These are phyloP conservation scores for Bruchidius siliquastri DNA, from an alignment of 2,888 invertebrate genomes.

Conservation along the genomic window DNA sequence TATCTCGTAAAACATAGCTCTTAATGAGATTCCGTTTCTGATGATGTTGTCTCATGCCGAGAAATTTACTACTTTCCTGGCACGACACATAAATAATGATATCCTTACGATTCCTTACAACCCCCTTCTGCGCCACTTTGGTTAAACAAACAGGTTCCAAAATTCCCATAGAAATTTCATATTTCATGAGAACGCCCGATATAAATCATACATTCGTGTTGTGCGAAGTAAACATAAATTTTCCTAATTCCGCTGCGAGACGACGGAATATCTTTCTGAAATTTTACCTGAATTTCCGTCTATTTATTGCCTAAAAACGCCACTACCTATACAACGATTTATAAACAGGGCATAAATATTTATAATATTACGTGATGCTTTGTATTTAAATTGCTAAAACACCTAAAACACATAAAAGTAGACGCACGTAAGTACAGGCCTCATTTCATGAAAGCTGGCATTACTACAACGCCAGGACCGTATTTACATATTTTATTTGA, in stretches of 20 bases:
- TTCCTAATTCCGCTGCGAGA: background rate
- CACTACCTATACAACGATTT: background rate
- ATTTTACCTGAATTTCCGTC: background rate
- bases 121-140: background rate
- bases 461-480: background rate
- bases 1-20: background rate
- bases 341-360: background rate
- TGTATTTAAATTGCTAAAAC: constrained; percentile 1
- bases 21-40: background rate
- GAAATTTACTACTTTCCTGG: background rate
- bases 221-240: background rate
- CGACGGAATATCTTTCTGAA: background rate
- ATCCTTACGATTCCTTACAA: background rate
- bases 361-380: constrained; percentile 1
- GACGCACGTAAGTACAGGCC: constrained; percentile 1
- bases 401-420: constrained; percentile 9
- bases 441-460: background rate
- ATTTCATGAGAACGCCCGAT: background rate
- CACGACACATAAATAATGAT: background rate
- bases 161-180: background rate
- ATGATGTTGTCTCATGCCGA: background rate
- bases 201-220: background rate
- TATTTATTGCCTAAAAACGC: background rate
- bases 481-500: background rate
- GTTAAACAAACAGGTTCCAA: background rate